Base-by-base conservation (phyloP, 2,888 invertebrate genomes). In the Eucera pruinosa region DNA sequence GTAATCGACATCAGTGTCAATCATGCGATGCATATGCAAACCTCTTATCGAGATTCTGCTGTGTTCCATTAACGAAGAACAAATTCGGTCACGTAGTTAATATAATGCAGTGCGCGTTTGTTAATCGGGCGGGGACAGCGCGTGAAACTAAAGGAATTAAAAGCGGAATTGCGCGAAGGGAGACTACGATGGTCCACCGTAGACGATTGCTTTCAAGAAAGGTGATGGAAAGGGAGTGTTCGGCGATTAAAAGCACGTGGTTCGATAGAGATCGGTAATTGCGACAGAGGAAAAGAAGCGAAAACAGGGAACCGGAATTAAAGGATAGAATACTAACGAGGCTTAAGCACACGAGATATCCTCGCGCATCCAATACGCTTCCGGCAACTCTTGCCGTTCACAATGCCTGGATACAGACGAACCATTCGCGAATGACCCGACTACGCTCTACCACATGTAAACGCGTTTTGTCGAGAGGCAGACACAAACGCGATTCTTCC, bases 281-380 rank as follows among this genome's bases (percentile, higher is more conserved):
- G 15, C 47, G 39, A 47, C 6, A 43, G 58, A 15, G 5, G 25
- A 18, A 45, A 27, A 67, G 45, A 39, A 45, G 66, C 36, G 73
- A 83, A 76, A 81, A 78, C 78, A 66, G n/a, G 58, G n/a, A 64
- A 62, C 73, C 69, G 77, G 77, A 72, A 83, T 83, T 83, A 84
- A 74, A 67, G 84, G 74, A 76, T 64, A 68, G 64, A 76, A 81
- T 74, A 79, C 60, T 79, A 81, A 77, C 84, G 84, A 84, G 79
- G 70, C 61, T 81, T 50, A 72, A 77, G 72, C 72, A 65, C 72
- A 68, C 58, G 65, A 61, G 73, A 58, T 54, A 73, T 68, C 65
- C 64, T 65, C 36, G 68, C 36, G 45, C 71, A 60, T 69, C 67
- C 74, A 60, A 79, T 72, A 74, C 47, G 81, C 79, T 72, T 50